Base-by-base conservation (phyloP, 2,797 vertebrate genomes). In the Perodicticus potto region DNA sequence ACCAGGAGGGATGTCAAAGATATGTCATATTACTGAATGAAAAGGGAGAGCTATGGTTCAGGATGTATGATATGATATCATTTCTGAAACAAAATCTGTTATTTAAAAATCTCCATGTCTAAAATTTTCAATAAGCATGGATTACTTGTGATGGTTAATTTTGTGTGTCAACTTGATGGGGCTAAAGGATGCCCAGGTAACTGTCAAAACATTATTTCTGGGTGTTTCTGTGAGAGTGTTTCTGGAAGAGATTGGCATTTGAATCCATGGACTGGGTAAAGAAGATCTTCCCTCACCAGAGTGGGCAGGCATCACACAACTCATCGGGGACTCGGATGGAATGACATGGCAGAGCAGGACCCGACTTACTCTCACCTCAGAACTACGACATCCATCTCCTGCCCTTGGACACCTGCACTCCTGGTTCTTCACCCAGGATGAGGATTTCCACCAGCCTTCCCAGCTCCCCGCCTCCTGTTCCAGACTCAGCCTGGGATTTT, bases 1-100 rank as follows among this genome's bases (percentile, higher is more conserved):
- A 70, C 2, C 59, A 86, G 37, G 23, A 55, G 7, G 4, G 3
- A 34, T 29, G 3, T 76, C 84, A 65, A 61, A 59, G 37, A 59
- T n/a, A 27, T 34, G 6, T 32, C 29, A 27, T 34, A 6, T 32
- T 73, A 23, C n/a, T 73, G 20, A 77, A 86, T 32, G 81, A 59
- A 32, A 32, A 61, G 37, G 23, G 7, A 6, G 25, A 86, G 27
- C 11, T 37, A 40, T 7, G 5, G 7, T 12, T 90, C 34, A 72
- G 23, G 27, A 29, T 76, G 20, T 27, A 57, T 55, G 43, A 9
- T 32, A 13, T 27, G 40, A 37, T 45, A 61, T 80, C n/a, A 65
- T 40, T 55, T 91, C 81, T 85, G 8, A 91, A 94, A 74, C 10
- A 96, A 89, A 67, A 86, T 61, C 16, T 81, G 17, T 57, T 83